Percentiles rank a stretch among this genome's conserved stretches.
phyloP scores from a whole-genome alignment of 2,113 vertebrate genomes.

The Rynchops niger region DNA sequence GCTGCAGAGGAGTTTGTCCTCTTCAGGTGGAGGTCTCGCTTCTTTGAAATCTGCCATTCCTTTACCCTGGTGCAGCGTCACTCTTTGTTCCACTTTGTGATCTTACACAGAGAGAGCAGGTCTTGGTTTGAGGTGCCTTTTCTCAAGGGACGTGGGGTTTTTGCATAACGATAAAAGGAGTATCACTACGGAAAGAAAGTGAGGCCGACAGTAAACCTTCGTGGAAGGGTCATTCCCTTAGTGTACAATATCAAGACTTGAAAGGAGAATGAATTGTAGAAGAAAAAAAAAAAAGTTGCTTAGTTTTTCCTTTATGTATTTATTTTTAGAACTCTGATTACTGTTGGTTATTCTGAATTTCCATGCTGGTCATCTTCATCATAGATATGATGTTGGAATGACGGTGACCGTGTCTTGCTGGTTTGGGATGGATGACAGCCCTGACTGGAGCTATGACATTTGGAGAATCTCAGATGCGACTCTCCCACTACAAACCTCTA shows the following conservation, averaged over 20 bases:
- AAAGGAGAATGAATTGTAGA: not conserved
- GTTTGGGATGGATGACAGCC: not conserved
- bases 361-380: not conserved
- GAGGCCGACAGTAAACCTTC: not conserved
- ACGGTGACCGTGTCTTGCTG: not conserved
- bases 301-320: not conserved
- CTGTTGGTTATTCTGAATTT: not conserved
- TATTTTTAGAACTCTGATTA: not conserved
- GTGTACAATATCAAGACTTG: not conserved
- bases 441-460: not conserved
- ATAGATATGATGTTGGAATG: not conserved
- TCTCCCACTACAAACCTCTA: not conserved
- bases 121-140: not conserved
- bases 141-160: rapidly evolving
- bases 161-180: not conserved
- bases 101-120: not conserved
- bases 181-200: not conserved
- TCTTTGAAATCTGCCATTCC: not conserved
- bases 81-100: not conserved
- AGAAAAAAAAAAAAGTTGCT: not conserved
- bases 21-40: rapidly evolving
- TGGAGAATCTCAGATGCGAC: not conserved
- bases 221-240: not conserved
- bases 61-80: rapidly evolving
- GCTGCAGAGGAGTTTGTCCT: not conserved